phyloP scores from a whole-genome alignment of 2,888 invertebrate genomes.

The Nesidiocoris tenuis region DNA sequence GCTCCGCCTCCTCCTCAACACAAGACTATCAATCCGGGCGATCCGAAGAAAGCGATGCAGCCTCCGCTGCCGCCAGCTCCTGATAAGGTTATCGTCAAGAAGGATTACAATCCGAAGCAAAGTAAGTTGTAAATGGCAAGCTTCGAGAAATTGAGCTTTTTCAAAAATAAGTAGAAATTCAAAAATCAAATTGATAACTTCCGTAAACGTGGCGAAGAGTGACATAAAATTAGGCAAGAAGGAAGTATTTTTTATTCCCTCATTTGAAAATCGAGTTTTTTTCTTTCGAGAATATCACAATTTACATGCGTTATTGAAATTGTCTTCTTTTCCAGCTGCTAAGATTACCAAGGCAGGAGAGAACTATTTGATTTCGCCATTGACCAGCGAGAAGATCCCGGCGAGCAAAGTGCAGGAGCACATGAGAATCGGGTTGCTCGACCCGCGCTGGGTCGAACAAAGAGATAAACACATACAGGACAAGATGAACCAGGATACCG shows the following conservation, averaged over 20 bases:
- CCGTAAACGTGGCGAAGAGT: too few species aligned
- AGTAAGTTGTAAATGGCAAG: too few species aligned
- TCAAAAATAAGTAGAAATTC: too few species aligned
- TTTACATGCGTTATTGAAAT: too few species aligned
- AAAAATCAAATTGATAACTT: too few species aligned
- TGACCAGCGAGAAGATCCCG: constrained; percentile 96
- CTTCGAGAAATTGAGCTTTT: too few species aligned
- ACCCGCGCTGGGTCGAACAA: constrained; percentile 97
- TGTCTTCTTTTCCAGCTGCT: constrained; percentile 1
- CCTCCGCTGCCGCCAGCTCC: constrained; percentile 82
- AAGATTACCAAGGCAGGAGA: constrained; percentile 67
- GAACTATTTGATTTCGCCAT: constrained; percentile 94
- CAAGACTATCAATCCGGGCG: not conserved
- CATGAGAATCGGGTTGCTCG: constrained; percentile 92
- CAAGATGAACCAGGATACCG: constrained; percentile 86
- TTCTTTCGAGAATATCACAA: not conserved
- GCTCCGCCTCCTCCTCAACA: constrained; percentile 16
- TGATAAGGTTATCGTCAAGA: constrained; percentile 91
- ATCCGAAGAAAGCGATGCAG: constrained; percentile 52
- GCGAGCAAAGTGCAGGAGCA: constrained; percentile 97
- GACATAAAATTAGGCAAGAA: too few species aligned
- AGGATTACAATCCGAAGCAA: constrained; percentile 94
- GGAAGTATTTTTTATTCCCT: too few species aligned
- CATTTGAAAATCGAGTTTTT: too few species aligned
- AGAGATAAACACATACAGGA: constrained; percentile 91